A percentile compares a stretch with the other conserved stretches of the same genome.
Evolutionary conservation across 2,113 vertebrate genomes (phyloP).

Genomic region (Condylura cristata): DNA sequence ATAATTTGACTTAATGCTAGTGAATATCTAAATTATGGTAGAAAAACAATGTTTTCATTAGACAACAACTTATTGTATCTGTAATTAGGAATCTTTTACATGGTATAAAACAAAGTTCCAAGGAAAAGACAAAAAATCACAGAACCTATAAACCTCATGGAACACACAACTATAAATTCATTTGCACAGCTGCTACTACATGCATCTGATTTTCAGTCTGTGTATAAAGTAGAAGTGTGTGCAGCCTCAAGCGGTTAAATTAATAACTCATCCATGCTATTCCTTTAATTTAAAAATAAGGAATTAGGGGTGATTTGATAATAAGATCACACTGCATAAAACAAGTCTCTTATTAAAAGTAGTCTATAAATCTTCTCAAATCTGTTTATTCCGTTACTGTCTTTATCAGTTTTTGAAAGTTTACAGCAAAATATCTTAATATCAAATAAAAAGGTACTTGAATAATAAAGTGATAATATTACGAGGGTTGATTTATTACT

Average conservation of each 20-base stretch:
- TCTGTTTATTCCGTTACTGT: conserved; percentile 48
- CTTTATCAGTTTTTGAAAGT: conserved; percentile 58
- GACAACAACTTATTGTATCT: conserved; percentile 39
- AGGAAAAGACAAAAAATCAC: conserved; percentile 48
- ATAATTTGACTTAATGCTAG: conserved; percentile 13
- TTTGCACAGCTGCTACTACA: neutral
- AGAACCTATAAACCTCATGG: conserved; percentile 23
- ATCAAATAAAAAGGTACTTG: neutral
- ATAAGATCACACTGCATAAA: neutral
- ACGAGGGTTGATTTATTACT: neutral
- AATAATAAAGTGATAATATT: neutral
- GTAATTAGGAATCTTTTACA: conserved; percentile 52
- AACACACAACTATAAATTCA: neutral
- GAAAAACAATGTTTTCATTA: conserved; percentile 47
- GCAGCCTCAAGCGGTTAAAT: neutral
- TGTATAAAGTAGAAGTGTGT: neutral
- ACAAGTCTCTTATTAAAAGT: neutral
- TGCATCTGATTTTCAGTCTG: conserved; percentile 3
- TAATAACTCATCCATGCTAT: neutral
- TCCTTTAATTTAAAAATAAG: conserved; percentile 32
- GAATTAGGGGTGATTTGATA: neutral
- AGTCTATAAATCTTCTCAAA: neutral
- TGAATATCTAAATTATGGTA: conserved; percentile 4
- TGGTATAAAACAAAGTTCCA: neutral
- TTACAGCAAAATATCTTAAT: neutral